Base-by-base conservation (phyloP, 1,140 invertebrate genomes). In the Oscheius sp. region DNA sequence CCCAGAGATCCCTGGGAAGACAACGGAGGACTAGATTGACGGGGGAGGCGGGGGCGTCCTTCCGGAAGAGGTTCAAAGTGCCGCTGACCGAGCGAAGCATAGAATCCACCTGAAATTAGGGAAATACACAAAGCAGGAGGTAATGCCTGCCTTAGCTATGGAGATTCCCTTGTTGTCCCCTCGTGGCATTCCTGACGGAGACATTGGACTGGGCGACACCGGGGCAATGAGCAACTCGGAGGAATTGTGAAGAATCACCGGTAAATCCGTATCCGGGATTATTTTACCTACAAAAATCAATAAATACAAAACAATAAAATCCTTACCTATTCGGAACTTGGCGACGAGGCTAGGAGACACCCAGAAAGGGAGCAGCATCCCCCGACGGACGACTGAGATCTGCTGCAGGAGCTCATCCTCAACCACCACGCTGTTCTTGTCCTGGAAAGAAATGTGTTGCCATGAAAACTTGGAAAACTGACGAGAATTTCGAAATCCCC, bases 401-500 rank as follows among this genome's bases (percentile, higher is more conserved):
- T 79, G 79, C 13, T 72, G 18, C 46, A 79, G 34, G 28, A 79
- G 78, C n/a, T 80, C 58, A 15, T 79, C 77, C 66, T 79, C 79
- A 26, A 79, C 75, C 18, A 42, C 3, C 68, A 52, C 1, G 36
- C 70, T 65, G 23, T 34, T 36, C n/a, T 69, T 35, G 29, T 71
- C 66, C 64, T 71, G 42, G 68, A 69, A 10, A 20, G 28, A 10
- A 1, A 0, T 18, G 23, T 23, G 18, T 26, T 13, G 13, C 67
- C 29, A 15, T 13, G 61, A 63, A 63, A 4, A 23, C 38, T 68
- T 34, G n/a, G 1, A 20, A n/a, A 42, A 68, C 34, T 58, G 38
- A 81, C 78, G n/a, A 79, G 67, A 28, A 79, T 52, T 45, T 80
- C 75, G 64, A 80, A 79, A 58, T 79, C 79, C 23, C 78, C 71